A percentile compares a stretch with the other conserved stretches of the same genome.
These are phyloP conservation scores for Pontoporia blainvillei DNA, from an alignment of 2,113 vertebrate genomes.

Conservation along the genomic window DNA sequence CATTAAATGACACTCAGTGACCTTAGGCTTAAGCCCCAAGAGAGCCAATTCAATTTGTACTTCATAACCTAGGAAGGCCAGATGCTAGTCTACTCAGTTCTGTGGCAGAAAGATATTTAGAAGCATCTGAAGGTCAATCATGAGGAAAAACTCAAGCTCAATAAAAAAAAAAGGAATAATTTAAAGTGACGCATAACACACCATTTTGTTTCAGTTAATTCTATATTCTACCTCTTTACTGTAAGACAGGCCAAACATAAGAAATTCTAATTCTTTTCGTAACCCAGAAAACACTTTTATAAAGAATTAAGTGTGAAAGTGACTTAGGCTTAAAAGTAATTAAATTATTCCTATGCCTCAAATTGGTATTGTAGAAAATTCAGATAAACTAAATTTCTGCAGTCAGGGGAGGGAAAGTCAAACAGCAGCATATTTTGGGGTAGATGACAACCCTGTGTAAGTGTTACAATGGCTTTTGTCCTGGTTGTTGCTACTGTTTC, in stretches of 20 bases:
- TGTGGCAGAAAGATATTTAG: slow-evolving; percentile 20
- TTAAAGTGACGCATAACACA: slow-evolving; percentile 51
- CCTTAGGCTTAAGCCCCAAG: not conserved
- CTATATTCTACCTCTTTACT: slow-evolving; percentile 65
- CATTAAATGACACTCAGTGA: slow-evolving; percentile 24
- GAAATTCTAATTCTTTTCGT: slow-evolving; percentile 66
- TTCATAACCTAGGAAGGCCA: not conserved
- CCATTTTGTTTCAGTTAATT: slow-evolving; percentile 70
- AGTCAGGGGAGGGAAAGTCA: not conserved
- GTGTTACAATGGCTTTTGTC: not conserved
- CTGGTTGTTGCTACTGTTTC: not conserved
- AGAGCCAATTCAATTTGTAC: slow-evolving; percentile 26
- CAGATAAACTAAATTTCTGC: slow-evolving; percentile 7
- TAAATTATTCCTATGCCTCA: slow-evolving; percentile 46
- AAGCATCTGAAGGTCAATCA: slow-evolving; percentile 60
- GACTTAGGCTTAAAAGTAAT: slow-evolving; percentile 62
- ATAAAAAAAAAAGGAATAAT: slow-evolving; percentile 63
- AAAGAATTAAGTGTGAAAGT: slow-evolving; percentile 74
- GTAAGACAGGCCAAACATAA: slow-evolving; percentile 60
- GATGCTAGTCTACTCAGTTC: not conserved
- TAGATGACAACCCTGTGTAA: not conserved
- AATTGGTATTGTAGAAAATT: slow-evolving; percentile 35
- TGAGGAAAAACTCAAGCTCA: slow-evolving; percentile 36
- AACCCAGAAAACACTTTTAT: slow-evolving; percentile 58
- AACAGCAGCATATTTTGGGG: not conserved